Percentiles rank a stretch among this genome's conserved stretches.
Conservation (phyloP, 2,888 invertebrate genomes). For the Ypsolopha sequella region DNA sequence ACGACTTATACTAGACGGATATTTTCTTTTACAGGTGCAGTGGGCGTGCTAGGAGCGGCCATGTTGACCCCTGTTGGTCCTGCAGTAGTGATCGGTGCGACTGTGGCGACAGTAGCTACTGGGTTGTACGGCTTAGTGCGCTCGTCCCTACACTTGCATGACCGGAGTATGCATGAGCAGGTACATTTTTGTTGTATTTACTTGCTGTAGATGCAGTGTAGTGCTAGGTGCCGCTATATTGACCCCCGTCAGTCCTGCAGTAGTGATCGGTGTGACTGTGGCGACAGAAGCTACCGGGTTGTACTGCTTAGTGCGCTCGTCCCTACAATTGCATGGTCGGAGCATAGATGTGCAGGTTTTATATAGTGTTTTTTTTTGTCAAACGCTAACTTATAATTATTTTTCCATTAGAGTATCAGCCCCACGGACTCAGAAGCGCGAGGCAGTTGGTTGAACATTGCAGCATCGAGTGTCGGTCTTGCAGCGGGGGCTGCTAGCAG, state of each 20-base stretch:
- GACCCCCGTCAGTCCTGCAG: slow-evolving; percentile 59
- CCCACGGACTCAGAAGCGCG: slow-evolving; percentile 67
- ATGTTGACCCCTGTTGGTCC: slow-evolving; percentile 12
- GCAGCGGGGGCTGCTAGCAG: slow-evolving; percentile 65
- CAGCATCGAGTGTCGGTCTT: slow-evolving; percentile 67
- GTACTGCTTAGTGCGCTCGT: slow-evolving; percentile 64
- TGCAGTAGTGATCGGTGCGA: no score
- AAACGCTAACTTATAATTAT: no score
- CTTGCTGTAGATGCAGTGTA: no score
- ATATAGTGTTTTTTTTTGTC: background rate
- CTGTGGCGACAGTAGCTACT: slow-evolving; percentile 17
- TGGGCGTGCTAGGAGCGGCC: slow-evolving; percentile 63
- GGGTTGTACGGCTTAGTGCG: slow-evolving; percentile 65
- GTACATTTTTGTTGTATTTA: slow-evolving; percentile 19
- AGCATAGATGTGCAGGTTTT: slow-evolving; percentile 60
- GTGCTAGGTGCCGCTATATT: slow-evolving; percentile 28
- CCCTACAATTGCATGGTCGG: slow-evolving; percentile 56
- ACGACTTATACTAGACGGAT: slow-evolving; percentile 17
- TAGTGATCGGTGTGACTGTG: slow-evolving; percentile 57
- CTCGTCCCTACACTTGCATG: slow-evolving; percentile 55
- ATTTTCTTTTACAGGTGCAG: slow-evolving; percentile 33
- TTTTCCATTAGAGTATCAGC: slow-evolving; percentile 43
- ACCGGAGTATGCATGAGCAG: slow-evolving; percentile 62
- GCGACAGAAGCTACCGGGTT: slow-evolving; percentile 57
- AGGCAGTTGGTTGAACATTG: slow-evolving; percentile 72